Conservation (phyloP, 2,113 vertebrate species). For the Chelonoidis abingdonii region DNA sequence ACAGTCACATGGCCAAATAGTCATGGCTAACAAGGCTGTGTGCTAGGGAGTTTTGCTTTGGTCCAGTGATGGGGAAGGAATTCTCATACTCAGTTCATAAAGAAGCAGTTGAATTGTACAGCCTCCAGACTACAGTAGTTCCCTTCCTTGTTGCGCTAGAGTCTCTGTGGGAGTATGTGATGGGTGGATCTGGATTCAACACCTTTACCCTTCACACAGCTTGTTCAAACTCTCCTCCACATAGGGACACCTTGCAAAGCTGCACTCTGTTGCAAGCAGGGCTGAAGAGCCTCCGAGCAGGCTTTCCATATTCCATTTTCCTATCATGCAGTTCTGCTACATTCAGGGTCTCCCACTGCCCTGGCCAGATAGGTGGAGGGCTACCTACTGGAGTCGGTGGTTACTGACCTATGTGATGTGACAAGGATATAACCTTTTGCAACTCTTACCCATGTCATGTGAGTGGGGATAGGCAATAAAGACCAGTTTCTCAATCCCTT, state of each 20-base stretch:
- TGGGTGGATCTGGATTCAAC: background rate
- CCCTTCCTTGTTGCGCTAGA: fast-evolving
- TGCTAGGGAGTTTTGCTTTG: fast-evolving
- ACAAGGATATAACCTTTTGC: background rate
- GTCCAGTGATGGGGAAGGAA: background rate
- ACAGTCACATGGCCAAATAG: fast-evolving
- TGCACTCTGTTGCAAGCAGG: background rate
- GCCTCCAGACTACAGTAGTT: background rate
- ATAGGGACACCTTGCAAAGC: background rate
- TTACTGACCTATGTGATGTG: fast-evolving
- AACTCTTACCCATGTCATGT: fast-evolving
- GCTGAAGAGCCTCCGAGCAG: background rate
- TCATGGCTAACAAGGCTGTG: background rate
- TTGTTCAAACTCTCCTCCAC: background rate
- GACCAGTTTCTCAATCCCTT: background rate
- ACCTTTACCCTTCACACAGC: background rate
- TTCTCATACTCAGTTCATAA: background rate
- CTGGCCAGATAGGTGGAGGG: fast-evolving
- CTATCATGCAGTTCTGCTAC: background rate
- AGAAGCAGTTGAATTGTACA: background rate
- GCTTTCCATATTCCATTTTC: fast-evolving
- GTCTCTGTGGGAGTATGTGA: fast-evolving
- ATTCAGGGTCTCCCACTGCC: background rate
- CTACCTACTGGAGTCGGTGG: background rate
- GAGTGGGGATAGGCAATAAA: background rate